Conservation (phyloP, 2,113 vertebrate species). For the Ammodramus savannarum region DNA sequence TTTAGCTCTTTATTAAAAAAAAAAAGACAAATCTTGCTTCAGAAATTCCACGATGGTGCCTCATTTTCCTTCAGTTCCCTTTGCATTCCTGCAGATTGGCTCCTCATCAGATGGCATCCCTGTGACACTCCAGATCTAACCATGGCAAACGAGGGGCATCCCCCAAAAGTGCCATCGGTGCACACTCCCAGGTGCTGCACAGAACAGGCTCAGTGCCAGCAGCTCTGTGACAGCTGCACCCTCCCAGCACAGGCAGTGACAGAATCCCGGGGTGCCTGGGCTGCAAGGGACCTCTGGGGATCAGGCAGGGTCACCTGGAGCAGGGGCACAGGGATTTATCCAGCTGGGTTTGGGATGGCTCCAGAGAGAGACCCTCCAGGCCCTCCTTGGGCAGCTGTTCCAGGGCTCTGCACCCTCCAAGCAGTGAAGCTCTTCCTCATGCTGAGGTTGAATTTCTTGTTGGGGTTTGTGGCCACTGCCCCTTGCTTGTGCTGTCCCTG, state of each 20-base stretch:
- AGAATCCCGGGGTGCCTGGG: background rate
- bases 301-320: background rate
- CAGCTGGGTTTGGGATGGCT: background rate
- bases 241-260: background rate
- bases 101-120: background rate
- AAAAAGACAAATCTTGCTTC: background rate
- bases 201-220: background rate
- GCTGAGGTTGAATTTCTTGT: background rate
- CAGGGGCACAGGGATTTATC: background rate
- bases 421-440: background rate
- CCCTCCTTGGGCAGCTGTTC: background rate
- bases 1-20: background rate
- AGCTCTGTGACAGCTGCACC: background rate
- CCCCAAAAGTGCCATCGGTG: background rate
- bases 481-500: background rate
- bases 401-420: background rate
- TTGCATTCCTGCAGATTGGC: background rate
- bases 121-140: background rate
- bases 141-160: accelerated
- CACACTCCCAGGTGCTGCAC: background rate
- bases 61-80: background rate
- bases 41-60: background rate
- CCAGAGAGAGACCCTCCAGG: background rate
- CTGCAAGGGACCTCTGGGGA: background rate
- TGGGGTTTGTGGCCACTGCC: background rate